phyloP scores from a whole-genome alignment of 2,888 invertebrate genomes.

The Tetranychus truncatus region DNA sequence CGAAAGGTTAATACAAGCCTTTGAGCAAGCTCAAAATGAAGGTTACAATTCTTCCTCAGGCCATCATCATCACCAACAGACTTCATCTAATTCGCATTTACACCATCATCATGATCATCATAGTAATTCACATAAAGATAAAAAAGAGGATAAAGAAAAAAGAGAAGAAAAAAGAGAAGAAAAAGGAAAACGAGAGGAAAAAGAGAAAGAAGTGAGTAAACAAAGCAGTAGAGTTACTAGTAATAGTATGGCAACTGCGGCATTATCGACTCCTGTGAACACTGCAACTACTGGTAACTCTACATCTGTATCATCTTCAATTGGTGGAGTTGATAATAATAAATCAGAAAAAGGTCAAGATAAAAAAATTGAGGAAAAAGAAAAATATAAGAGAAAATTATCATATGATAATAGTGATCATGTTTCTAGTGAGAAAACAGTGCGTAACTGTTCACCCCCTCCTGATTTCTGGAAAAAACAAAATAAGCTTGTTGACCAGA shows the following conservation, averaged over 20 bases:
- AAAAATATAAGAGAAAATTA: background rate
- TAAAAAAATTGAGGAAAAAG: background rate
- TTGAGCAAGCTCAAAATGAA: conserved; percentile 39
- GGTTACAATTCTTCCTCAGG: background rate
- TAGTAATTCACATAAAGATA: background rate
- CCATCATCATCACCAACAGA: background rate
- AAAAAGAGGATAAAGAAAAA: background rate
- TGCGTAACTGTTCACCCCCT: conserved; percentile 22
- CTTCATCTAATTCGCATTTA: background rate
- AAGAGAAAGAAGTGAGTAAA: background rate
- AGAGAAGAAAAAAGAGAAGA: background rate
- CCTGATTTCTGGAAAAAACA: conserved; percentile 52
- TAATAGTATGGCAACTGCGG: background rate
- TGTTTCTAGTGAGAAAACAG: background rate
- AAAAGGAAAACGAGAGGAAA: background rate
- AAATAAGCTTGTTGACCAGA: conserved; percentile 47
- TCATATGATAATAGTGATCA: background rate
- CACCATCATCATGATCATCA: background rate
- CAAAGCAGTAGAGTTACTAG: background rate
- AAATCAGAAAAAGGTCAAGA: background rate
- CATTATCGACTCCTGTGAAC: background rate
- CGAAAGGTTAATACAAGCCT: conserved; percentile 68
- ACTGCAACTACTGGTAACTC: background rate
- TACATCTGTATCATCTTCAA: background rate
- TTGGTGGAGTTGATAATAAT: background rate